Conservation (phyloP, 2,797 vertebrate genomes). For the Falco berigora region DNA sequence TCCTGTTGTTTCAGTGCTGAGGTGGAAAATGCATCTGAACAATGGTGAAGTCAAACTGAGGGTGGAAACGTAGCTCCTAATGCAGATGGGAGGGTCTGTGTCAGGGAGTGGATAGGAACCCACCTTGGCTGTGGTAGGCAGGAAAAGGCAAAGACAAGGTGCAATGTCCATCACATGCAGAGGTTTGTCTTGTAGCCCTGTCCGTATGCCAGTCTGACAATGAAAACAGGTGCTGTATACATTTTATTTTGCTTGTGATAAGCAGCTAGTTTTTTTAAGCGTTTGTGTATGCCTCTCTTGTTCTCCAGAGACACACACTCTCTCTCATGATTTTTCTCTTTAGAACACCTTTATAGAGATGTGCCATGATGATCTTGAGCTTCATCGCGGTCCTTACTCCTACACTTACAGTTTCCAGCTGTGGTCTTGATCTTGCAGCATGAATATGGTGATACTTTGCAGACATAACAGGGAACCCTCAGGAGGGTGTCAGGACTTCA, state of each 20-base stretch:
- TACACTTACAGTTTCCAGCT: background rate
- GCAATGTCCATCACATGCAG: accelerated
- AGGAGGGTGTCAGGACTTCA: background rate
- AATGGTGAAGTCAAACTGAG: background rate
- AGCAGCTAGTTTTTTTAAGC: background rate
- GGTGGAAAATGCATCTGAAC: background rate
- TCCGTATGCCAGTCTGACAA: background rate
- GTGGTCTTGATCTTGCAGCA: background rate
- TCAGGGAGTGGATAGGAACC: background rate
- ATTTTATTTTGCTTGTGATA: background rate
- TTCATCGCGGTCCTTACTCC: background rate
- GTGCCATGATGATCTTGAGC: background rate
- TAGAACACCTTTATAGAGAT: background rate
- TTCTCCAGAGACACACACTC: background rate
- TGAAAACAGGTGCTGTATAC: background rate
- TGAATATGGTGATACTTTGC: background rate
- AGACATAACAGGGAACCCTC: background rate
- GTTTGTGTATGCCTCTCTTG: background rate
- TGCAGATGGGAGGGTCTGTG: background rate
- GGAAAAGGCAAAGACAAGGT: background rate
- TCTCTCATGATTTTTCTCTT: background rate
- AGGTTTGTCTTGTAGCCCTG: background rate
- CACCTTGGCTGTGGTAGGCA: background rate
- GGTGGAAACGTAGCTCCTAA: background rate
- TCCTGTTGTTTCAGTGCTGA: background rate